These are phyloP conservation scores for Heliconius himera DNA, from an alignment of 1,140 invertebrate genomes.

Conservation along the genomic window DNA sequence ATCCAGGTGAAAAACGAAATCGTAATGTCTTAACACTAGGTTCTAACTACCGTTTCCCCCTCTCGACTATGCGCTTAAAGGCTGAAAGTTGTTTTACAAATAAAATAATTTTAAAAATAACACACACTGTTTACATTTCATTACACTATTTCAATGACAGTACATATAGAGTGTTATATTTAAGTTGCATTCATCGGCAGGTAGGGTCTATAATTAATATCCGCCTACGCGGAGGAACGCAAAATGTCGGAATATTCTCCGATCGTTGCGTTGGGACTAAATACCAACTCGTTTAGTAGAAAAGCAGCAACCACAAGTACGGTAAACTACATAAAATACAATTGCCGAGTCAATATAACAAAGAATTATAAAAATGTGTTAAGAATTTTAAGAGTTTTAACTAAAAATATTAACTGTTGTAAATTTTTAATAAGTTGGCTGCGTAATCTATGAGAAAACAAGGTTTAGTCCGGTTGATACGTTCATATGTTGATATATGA, in stretches of 20 bases:
- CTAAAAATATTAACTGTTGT: no score
- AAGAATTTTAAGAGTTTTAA: background rate
- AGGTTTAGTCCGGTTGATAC: no score
- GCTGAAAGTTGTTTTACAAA: background rate
- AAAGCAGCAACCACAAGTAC: background rate
- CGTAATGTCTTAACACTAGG: background rate
- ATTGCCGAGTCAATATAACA: background rate
- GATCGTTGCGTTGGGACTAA: background rate
- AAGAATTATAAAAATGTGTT: background rate
- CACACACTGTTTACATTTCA: background rate
- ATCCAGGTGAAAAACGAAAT: background rate
- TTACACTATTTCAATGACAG: background rate
- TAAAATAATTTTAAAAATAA: background rate
- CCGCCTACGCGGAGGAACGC: slow-evolving; percentile 1
- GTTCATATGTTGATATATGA: no score
- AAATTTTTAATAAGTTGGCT: no score
- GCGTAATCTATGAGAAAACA: no score
- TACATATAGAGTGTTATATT: background rate
- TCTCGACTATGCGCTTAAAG: no score
- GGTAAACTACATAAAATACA: background rate
- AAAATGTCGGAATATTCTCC: background rate
- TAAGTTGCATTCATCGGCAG: background rate
- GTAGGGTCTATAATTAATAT: slow-evolving; percentile 9
- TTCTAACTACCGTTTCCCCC: background rate
- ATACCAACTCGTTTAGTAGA: background rate